Base-by-base conservation (phyloP, 1,140 invertebrate genomes). In the Pogonus chalceus region DNA sequence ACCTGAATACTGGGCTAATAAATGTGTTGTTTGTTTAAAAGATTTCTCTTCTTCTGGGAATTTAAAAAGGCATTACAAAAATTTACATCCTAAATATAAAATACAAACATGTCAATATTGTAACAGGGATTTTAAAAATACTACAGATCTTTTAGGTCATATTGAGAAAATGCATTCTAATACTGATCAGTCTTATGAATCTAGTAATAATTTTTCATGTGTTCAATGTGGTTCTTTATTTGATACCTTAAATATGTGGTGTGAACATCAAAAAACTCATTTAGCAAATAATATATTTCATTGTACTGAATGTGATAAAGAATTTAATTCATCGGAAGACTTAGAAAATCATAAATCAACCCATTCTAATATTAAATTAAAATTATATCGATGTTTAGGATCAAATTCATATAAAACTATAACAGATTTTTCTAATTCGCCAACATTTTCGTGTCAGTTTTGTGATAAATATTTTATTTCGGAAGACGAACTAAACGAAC, bases 351-450 rank as follows among this genome's bases (percentile, higher is more conserved):
- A 43, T 18, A 9, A 18, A 43, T 7, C 4, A 4, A 43, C 37
- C 18, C 37, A 43, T 43, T 18, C 37, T 18, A 43, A 43, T 43
- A 43, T 43, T 4, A 43, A 43, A 43, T 16, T 43, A 16, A 43
- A 43, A 18, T 18, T 43, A 43, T 43, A 12, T 16, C 37, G 37
- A 10, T 43, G 37, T 43, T 43, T 16, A 4, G 37, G 18, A 12
- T 43, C 37, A 3, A 43, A 43, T 43, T 43, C 37, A 9, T 43
- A 43, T 16, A 43, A 43, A 43, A 18, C 37, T 43, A 18, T 43
- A 7, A 43, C 37, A 43, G 37, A 43, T 31, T 31, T 7, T 14
- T 31, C 26, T 31, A 9, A 18, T 10, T 43, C 9, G 18, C 37
- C 18, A 16, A 4, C 37, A 4, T 16, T 43, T 43, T 16, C 9